Conservation (phyloP, 2,113 vertebrate genomes). For the Rousettus leschenaultii region DNA sequence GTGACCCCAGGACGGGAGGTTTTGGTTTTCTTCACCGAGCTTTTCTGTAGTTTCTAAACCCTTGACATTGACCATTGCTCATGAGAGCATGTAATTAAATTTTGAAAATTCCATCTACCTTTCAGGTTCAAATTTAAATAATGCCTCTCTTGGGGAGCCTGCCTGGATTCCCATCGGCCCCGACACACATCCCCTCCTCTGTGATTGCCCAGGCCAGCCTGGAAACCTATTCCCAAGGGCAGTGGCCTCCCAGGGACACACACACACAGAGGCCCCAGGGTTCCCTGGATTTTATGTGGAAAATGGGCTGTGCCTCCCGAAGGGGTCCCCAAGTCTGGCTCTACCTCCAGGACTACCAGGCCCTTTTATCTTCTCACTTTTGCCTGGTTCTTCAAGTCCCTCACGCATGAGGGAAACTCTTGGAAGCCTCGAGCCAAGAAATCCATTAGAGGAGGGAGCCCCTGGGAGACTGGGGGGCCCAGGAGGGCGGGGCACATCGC, state of each 20-base stretch:
- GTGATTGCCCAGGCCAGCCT: neutral
- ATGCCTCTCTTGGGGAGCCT: neutral
- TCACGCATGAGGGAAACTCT: neutral
- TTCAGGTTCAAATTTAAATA: neutral
- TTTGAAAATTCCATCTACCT: neutral
- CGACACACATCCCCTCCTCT: neutral
- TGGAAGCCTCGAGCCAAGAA: neutral
- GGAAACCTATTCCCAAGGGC: neutral
- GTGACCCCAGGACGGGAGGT: fast-evolving
- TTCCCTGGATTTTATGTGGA: neutral
- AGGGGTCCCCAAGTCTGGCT: neutral
- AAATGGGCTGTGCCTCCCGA: neutral
- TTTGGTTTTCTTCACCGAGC: too few species aligned
- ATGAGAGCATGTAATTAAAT: neutral
- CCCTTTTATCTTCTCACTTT: neutral
- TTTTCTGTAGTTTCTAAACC: neutral
- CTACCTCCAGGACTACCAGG: too few species aligned
- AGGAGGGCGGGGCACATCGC: neutral
- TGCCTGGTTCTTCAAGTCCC: too few species aligned
- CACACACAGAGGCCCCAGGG: neutral
- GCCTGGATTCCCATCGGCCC: neutral
- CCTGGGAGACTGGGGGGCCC: neutral
- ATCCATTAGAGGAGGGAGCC: neutral
- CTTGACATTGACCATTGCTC: neutral
- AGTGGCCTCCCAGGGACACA: neutral